Evolutionary conservation across 2,888 invertebrate genomes (phyloP), one percentile per base, ranked within the genome.

Genomic region (Mesodorylaimus sp.): DNA sequence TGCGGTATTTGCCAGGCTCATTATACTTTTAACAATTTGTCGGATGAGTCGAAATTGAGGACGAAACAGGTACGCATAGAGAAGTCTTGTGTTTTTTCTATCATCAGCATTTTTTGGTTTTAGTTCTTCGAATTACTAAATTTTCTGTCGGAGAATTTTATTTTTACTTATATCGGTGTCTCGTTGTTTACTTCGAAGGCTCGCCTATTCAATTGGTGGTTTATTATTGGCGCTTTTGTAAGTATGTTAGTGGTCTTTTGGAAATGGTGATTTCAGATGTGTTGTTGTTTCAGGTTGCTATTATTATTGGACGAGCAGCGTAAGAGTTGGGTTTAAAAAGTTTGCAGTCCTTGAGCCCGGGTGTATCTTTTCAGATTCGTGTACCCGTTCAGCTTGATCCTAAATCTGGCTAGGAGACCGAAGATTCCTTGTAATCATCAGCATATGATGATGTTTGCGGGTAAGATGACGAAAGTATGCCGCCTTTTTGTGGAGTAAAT

Each of bases 1-100:
- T 95, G 95, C 71, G 95, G 95, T 27, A 95, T 97, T 62, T 91
- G 89, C 65, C 95, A 97, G 72, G 95, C 95, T 23, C 95, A 97
- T 71, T 97, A 97, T 69, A 97, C 95, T 0, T 93, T 86, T 72
- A 93, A 95, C 71, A 91, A 91, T 70, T 71, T 91, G 32, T 88
- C 88, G 0, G 75, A 78, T 49, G 84, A 87, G 64, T 86, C 88
- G 0, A 76, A 87, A 57, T 76, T 76, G 56, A 74, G 86, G 56
- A 89, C 88, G 27, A 89, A 89, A 70, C 83, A 87, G 68, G 72
- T 73, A 53, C 53, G 52, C 42, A n/a, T n/a, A n/a, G n/a, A n/a
- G n/a, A n/a, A n/a, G n/a, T n/a, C n/a, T n/a, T n/a, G n/a, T n/a
- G n/a, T n/a, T n/a, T n/a, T n/a, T n/a, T n/a, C n/a, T n/a, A n/a